Percentiles rank a stretch among this genome's conserved stretches.
Evolutionary conservation across 2,797 vertebrate genomes (phyloP).

Genomic region (Sternarchorhynchus goeldii): DNA sequence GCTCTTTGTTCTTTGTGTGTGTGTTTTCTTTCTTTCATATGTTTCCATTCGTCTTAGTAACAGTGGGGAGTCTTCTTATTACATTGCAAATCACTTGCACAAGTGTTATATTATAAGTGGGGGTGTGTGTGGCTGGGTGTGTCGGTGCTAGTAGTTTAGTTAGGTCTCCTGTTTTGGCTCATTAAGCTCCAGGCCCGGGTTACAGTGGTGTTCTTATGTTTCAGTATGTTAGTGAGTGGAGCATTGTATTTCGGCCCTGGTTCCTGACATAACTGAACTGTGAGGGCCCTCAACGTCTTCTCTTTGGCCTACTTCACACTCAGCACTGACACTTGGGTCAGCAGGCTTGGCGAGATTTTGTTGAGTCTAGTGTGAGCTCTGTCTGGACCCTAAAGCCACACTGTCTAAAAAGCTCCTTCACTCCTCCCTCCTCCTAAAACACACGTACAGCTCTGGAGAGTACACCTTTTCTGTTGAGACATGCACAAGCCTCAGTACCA

Average conservation of each 20-base stretch:
- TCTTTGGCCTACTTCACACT: slow-evolving; percentile 31
- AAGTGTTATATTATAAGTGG: background rate
- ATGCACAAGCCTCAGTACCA: background rate
- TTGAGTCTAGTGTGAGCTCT: slow-evolving; percentile 57
- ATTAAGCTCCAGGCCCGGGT: slow-evolving; percentile 20
- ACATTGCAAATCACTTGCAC: background rate
- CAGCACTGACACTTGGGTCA: slow-evolving; percentile 50
- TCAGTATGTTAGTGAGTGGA: slow-evolving; percentile 25
- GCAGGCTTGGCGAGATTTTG: slow-evolving; percentile 63
- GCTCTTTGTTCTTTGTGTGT: slow-evolving; percentile 14
- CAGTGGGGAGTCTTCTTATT: background rate
- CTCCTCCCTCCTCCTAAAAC: background rate
- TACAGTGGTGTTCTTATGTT: slow-evolving; percentile 34
- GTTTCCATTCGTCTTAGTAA: slow-evolving; percentile 20
- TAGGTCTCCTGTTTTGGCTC: slow-evolving; percentile 27
- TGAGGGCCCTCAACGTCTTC: background rate
- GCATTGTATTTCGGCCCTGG: slow-evolving; percentile 27
- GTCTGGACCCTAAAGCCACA: slow-evolving; percentile 59
- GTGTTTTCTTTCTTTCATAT: slow-evolving; percentile 1
- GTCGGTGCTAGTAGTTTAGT: background rate
- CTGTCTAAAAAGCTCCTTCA: background rate
- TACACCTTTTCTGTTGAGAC: too few relatives aligned
- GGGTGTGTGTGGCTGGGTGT: background rate
- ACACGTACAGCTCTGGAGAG: background rate
- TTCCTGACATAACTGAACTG: slow-evolving; percentile 40